phyloP scores from a whole-genome alignment of 2,113 vertebrate species.

The Halcyon senegalensis region DNA sequence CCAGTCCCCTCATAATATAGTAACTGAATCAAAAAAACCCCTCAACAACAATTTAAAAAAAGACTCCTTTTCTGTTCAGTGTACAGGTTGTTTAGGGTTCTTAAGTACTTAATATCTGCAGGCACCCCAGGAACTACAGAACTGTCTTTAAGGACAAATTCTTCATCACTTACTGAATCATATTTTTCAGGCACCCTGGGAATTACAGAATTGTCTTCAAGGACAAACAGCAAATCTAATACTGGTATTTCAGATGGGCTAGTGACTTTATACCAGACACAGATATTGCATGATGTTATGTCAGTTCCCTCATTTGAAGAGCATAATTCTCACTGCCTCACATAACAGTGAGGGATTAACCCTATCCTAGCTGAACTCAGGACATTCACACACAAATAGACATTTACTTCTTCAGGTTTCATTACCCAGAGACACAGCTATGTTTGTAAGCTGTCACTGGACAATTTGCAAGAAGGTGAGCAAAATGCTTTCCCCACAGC shows the following conservation, averaged over 20 bases:
- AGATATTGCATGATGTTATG: not conserved
- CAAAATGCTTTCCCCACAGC: not conserved
- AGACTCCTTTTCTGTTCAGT: not conserved
- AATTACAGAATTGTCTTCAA: not conserved
- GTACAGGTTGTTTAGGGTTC: not conserved
- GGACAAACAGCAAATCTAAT: not conserved
- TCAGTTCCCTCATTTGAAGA: not conserved
- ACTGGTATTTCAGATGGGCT: not conserved
- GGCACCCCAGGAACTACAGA: not conserved
- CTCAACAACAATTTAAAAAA: not conserved
- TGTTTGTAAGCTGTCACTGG: not conserved
- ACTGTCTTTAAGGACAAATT: not conserved
- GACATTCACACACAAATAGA: not conserved
- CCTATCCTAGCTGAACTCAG: no score
- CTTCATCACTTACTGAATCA: no score
- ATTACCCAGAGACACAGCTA: not conserved
- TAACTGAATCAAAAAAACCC: not conserved
- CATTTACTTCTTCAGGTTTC: not conserved
- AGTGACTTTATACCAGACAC: not conserved
- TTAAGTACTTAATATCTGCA: not conserved
- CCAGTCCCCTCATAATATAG: fast-evolving
- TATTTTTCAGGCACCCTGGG: no score
- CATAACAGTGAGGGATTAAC: no score
- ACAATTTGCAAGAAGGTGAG: not conserved
- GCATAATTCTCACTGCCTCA: not conserved